Evolutionary conservation across 2,797 vertebrate genomes (phyloP), one percentile per base, ranked within the genome.

Genomic region (Gymnoscopelus braueri): DNA sequence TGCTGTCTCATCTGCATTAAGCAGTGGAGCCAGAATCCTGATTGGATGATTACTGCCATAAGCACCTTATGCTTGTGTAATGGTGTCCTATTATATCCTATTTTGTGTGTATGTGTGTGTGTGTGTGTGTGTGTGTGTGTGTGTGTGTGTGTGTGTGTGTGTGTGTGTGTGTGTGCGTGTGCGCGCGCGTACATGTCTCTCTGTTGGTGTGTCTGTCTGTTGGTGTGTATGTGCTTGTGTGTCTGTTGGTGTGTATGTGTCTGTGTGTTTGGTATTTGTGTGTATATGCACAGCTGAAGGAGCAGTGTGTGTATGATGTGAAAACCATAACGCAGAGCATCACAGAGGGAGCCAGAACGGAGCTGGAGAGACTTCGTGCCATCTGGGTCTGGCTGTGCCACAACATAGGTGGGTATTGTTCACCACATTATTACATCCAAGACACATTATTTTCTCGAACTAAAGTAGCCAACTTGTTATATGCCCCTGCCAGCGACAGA

Each of bases 371-470:
- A 63, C 61, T 92, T 19, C 81, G 94, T 15, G 90, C 94, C 59
- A 90, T 93, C 73, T 94, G 95, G 94, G 88, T 94, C 63, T 96
- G 95, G 96, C 84, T 96, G 63, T 96, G 95, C 77, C 87, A 95
- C 82, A 95, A 94, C 87, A 94, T 95, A 0, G 88, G 95, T 95
- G 61, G 80, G 88, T 89, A 29, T 39, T 39, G 35, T 19, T 19
- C 39, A 44, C 39, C 39, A 10, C 39, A 44, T 44, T 44, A 44
- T 44, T 44, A 44, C 39, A 44, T 39, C 39, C 39, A 44, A 44
- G 7, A 10, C 39, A 44, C 39, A 44, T 8, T 44, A 1, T 44
- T 44, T 10, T 10, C 39, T 9, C 8, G 0, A 9, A 10, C 7
- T 44, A 44, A 44, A 10, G 39, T 44, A 10, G 39, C 8, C 39